These are phyloP conservation scores for Maconellicoccus hirsutus DNA, from an alignment of 1,140 invertebrate species.

Conservation along the genomic window DNA sequence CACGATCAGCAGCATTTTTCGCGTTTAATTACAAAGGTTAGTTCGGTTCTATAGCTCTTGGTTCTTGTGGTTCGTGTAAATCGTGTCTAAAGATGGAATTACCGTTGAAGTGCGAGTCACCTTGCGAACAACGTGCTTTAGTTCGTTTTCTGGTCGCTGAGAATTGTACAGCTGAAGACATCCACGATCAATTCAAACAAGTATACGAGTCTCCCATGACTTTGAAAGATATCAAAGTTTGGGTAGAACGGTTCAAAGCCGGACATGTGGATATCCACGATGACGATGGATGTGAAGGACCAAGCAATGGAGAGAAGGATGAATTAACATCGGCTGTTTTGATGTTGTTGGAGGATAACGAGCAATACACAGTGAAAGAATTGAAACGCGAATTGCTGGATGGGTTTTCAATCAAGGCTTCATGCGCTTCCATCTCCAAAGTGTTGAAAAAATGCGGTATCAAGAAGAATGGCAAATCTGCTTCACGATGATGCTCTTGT, in stretches of 20 bases:
- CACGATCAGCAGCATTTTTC: too few species aligned
- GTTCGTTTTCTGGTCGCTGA: background rate
- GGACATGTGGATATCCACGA: slow-evolving; percentile 19
- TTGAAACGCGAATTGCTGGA: background rate
- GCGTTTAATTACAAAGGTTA: too few species aligned
- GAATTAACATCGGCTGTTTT: background rate
- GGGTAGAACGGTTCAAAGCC: slow-evolving; percentile 25
- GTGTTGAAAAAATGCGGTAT: slow-evolving; percentile 25
- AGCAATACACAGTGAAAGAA: slow-evolving; percentile 26
- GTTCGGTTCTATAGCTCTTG: too few species aligned
- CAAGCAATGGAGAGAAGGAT: background rate
- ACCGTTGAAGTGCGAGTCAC: too few species aligned
- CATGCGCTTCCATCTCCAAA: slow-evolving; percentile 22
- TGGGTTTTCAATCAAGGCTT: background rate
- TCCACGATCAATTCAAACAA: slow-evolving; percentile 19
- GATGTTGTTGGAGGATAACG: slow-evolving; percentile 27
- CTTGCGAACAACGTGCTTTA: background rate
- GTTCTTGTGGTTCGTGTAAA: too few species aligned
- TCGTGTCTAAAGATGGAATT: too few species aligned
- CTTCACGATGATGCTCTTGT: slow-evolving; percentile 34
- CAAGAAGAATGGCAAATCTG: slow-evolving; percentile 29
- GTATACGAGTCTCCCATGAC: slow-evolving; percentile 24
- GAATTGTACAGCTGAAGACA: background rate
- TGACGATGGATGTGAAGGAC: slow-evolving; percentile 18
- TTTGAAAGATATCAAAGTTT: slow-evolving; percentile 16